Evolutionary conservation across 2,888 invertebrate species (phyloP).

Genomic region (Syrphus vitripennis): DNA sequence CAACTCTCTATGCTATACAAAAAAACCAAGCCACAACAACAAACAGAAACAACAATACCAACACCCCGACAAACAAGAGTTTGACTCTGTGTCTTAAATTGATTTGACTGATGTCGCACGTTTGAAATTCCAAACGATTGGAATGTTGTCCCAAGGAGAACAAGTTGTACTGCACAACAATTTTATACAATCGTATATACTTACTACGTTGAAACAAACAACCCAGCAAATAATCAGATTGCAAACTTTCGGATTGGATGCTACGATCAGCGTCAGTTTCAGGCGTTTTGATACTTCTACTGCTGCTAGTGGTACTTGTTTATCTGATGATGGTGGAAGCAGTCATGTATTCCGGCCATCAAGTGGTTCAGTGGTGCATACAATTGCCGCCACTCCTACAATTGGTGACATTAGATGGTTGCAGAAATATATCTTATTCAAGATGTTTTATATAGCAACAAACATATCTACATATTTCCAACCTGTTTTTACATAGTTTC

Average conservation of each 20-base stretch:
- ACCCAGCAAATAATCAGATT: conserved; percentile 45
- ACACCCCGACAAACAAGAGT: conserved; percentile 52
- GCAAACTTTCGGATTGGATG: conserved; percentile 47
- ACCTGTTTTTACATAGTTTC: background rate
- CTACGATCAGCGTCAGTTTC: conserved; percentile 10
- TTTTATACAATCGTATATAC: no score
- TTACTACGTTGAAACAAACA: background rate
- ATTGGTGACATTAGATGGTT: conserved; percentile 47
- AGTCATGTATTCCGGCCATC: conserved; percentile 50
- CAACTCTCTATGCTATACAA: conserved; percentile 34
- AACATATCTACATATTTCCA: conserved; percentile 17
- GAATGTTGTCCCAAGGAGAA: conserved; percentile 67
- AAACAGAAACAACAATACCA: conserved; percentile 29
- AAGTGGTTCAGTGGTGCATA: conserved; percentile 52
- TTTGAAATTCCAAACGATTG: conserved; percentile 51
- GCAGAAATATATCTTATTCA: conserved; percentile 18
- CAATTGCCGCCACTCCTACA: conserved; percentile 62
- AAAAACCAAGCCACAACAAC: conserved; percentile 28
- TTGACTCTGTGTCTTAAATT: background rate
- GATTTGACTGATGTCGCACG: conserved; percentile 58
- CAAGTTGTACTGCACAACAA: conserved; percentile 37
- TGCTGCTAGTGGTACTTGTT: background rate
- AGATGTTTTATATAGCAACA: background rate
- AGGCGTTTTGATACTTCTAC: background rate
- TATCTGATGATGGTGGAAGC: conserved; percentile 7